phyloP scores from a whole-genome alignment of 2,113 vertebrate genomes.

The Vidua macroura region DNA sequence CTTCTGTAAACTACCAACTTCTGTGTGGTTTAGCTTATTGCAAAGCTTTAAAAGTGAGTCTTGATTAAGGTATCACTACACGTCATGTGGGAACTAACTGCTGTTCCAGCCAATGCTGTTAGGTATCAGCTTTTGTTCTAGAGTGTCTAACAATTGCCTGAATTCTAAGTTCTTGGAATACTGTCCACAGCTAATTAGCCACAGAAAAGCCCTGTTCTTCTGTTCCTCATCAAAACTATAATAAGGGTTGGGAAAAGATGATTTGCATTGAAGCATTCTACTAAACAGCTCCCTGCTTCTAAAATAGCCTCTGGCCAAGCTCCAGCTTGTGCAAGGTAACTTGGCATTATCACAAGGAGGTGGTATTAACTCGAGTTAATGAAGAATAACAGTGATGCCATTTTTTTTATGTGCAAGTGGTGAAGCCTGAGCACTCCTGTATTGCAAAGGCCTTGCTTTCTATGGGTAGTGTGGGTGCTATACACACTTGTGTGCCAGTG shows the following conservation, averaged over 20 bases:
- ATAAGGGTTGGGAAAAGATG: not conserved
- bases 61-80: not conserved
- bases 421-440: not conserved
- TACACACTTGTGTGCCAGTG: accelerated
- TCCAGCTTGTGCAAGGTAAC: not conserved
- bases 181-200: not conserved
- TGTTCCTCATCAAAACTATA: not conserved
- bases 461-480: not conserved
- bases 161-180: not conserved
- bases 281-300: not conserved
- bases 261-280: not conserved
- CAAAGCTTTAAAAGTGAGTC: not conserved
- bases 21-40: not conserved
- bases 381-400: not conserved
- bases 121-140: accelerated
- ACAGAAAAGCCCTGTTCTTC: not conserved
- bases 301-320: not conserved
- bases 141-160: not conserved
- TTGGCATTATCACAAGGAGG: not conserved
- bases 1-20: not conserved
- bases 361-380: not conserved
- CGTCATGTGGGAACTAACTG: not conserved
- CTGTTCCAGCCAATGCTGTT: not conserved
- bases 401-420: not conserved
- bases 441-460: not conserved